phyloP scores from a whole-genome alignment of 1,140 invertebrate species.

The Colletes gigas region DNA sequence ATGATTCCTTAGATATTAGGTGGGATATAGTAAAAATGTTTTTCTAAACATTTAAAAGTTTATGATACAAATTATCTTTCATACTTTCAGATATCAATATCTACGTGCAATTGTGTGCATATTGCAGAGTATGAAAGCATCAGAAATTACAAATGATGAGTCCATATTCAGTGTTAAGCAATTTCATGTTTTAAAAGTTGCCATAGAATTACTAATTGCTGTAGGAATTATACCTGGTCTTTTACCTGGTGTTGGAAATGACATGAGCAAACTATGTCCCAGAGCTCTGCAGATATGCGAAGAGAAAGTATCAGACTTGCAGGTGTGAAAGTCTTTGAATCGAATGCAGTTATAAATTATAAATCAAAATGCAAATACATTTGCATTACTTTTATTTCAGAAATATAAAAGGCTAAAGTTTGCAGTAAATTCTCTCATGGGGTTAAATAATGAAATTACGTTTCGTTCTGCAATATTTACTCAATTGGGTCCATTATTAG shows the following conservation, averaged over 20 bases:
- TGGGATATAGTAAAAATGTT: slow-evolving; percentile 36
- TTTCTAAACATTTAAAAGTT: slow-evolving; percentile 10
- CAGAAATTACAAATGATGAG: slow-evolving; percentile 68
- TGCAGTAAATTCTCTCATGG: slow-evolving; percentile 71
- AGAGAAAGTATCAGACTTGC: slow-evolving; percentile 64
- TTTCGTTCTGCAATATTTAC: slow-evolving; percentile 76
- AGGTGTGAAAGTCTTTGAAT: slow-evolving; percentile 55
- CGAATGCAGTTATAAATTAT: slow-evolving; percentile 1
- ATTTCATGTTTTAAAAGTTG: slow-evolving; percentile 80
- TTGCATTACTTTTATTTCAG: slow-evolving; percentile 66
- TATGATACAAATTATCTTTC: not conserved
- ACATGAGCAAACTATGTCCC: slow-evolving; percentile 76
- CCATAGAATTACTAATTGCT: slow-evolving; percentile 83
- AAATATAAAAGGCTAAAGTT: slow-evolving; percentile 75
- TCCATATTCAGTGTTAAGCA: slow-evolving; percentile 83
- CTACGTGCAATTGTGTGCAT: slow-evolving; percentile 62
- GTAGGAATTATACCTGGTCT: slow-evolving; percentile 85
- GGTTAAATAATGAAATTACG: slow-evolving; percentile 73
- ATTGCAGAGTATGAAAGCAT: slow-evolving; percentile 58
- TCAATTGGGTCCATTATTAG: slow-evolving; percentile 82
- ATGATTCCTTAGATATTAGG: slow-evolving; percentile 36
- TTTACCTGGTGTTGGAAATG: slow-evolving; percentile 85
- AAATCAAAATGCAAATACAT: slow-evolving; percentile 21
- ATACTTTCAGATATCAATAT: slow-evolving; percentile 66
- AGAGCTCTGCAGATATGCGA: slow-evolving; percentile 58